Conservation (phyloP, 2,113 vertebrate genomes). For the Lamprologus speciosus region DNA sequence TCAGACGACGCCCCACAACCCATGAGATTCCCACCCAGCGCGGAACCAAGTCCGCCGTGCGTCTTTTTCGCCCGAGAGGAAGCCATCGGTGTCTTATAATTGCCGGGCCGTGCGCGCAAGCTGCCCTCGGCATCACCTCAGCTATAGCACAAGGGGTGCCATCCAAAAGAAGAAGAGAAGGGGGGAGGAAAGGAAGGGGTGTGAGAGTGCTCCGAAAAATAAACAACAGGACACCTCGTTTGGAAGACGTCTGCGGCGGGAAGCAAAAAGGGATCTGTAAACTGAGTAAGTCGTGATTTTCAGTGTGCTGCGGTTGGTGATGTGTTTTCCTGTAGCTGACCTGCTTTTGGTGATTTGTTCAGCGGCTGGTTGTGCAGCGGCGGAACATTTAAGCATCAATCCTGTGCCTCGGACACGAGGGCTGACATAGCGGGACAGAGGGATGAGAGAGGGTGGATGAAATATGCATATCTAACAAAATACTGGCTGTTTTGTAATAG, state of each 20-base stretch:
- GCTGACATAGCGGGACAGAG: not conserved
- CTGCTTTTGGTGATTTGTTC: conserved; percentile 13
- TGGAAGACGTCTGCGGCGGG: conserved; percentile 44
- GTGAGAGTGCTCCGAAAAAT: conserved; percentile 19
- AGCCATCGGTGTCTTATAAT: not conserved
- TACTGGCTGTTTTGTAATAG: not conserved
- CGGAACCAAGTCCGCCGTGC: not conserved
- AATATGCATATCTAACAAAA: not conserved
- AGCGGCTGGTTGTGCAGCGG: not conserved
- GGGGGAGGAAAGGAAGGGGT: conserved; percentile 18
- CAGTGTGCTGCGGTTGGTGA: not conserved
- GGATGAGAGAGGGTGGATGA: not conserved
- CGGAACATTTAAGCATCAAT: conserved; percentile 29
- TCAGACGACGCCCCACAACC: conserved; percentile 52
- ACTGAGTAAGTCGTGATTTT: conserved; percentile 55
- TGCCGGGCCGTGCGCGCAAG: conserved; percentile 12
- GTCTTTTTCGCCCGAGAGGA: conserved; percentile 12
- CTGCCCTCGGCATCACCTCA: conserved; percentile 48
- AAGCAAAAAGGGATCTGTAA: conserved; percentile 31
- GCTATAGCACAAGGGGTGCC: conserved; percentile 20
- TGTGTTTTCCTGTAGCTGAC: not conserved
- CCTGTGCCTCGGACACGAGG: not conserved
- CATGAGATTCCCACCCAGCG: not conserved
- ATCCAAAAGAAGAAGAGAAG: conserved; percentile 4
- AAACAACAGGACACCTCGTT: conserved; percentile 39